Evolutionary conservation across 2,888 invertebrate genomes (phyloP), one percentile per base, ranked within the genome.

Genomic region (Apantesis nais): DNA sequence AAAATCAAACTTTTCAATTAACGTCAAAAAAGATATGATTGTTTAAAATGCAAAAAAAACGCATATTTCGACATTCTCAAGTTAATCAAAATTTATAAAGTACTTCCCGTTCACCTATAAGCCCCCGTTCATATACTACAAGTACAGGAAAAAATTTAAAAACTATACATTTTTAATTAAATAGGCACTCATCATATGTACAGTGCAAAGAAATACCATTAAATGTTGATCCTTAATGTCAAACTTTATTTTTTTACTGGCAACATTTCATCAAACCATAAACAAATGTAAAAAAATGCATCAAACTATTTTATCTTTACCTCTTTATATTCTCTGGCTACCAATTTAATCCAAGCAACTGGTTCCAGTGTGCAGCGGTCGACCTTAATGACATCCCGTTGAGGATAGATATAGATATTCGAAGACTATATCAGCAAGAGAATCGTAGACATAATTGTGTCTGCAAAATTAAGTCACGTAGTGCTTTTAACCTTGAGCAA

Each of bases 321-420:
- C n/a, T n/a, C 22, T 52, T n/a, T 11, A 52, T 25, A 25, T n/a
- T 29, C 29, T 7, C 3, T 29, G 29, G 58, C 29, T 29, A 0
- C 16, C 58, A 29, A 58, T 58, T 58, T n/a, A 39, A 9, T 29
- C 5, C 9, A 63, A 41, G 41, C 25, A 63, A 63, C 29, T 25
- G 29, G 44, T 63, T 58, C 29, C 16, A 58, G 58, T 29, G 8
- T 16, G 14, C 8, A 58, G 58, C 29, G 29, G 16, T 25, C 25
- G 58, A 29, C 29, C 8, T 29, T 58, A 55, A 55, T 55, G 25
- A 55, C n/a, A 29, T 25, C 29, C 25, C 5, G 29, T 39, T n/a
- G 25, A 39, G n/a, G 39, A 39, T 34, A 67, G 22, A 67, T 68
- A 79, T 77, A 77, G 74, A 79, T 77, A 58, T 62, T 66, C 66